Base-by-base conservation (phyloP, 2,113 vertebrate species). In the Macaca mulatta region DNA sequence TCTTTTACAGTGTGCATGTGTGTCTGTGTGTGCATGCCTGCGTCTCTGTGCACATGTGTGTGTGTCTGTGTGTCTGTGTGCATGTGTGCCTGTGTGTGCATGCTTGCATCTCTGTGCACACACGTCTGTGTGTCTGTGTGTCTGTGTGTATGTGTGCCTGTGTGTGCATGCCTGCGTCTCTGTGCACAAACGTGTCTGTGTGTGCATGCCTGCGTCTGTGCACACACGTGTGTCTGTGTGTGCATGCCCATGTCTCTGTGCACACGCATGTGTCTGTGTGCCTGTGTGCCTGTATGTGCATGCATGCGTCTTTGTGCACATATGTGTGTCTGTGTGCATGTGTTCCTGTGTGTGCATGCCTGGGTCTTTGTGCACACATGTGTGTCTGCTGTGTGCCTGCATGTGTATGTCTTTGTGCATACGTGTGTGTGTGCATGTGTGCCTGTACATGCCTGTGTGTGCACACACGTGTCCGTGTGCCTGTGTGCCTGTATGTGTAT, bases 81-180 rank as follows among this genome's bases (percentile, higher is more conserved):
- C 27, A 17, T 27, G 64, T 18, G 67, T 69, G 14, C 7, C 6
- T 27, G 59, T 61, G 9, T 61, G 59, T 27, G 59, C 8, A 25
- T 59, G 57, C 57, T 23, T 59, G 57, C 0, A 0, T 59, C 57
- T 59, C 23, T 0, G 38, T 0, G 11, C 38, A 22, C 4, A 27
- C 25, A 22, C 2, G 1, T 25, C 40, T 40, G 40, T 40, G 40
- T 40, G 38, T 38, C 38, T 38, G 38, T 38, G 35, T 38, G n/a
- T 23, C 20, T 38, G 12, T 40, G 0, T 67, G 11, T 5, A 12
- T 67, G 27, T 6, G 27, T 38, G 40, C 3, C 22, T n/a, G 1
- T 16, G 1, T 16, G n/a, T 38, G 23, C 32, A 18, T 75, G 59
- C 52, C 5, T 52, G 50, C 6, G 3, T 77, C 16, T 43, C 13